These are phyloP conservation scores for Lepidochitona cinerea DNA, from an alignment of 2,888 invertebrate genomes.

Conservation along the genomic window DNA sequence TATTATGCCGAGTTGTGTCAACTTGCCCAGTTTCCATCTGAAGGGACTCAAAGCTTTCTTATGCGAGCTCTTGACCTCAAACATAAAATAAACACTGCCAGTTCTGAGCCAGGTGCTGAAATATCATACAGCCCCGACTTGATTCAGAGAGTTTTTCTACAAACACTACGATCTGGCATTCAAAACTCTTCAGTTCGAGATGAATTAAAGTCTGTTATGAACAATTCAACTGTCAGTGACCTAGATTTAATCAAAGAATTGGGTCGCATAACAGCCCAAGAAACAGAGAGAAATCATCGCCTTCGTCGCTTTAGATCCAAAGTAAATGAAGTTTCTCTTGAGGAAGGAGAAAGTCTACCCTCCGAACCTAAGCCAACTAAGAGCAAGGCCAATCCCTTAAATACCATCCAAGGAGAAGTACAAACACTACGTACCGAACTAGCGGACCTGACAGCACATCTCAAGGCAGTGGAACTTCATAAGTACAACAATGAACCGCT, in stretches of 20 bases:
- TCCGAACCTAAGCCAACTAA: neutral
- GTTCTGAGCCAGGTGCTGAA: slow-evolving; percentile 6
- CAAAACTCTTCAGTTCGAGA: neutral
- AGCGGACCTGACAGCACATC: neutral
- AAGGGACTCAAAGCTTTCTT: slow-evolving; percentile 9
- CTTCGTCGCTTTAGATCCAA: neutral
- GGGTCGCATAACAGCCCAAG: neutral
- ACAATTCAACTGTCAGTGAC: neutral
- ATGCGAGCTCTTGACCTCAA: slow-evolving; percentile 12
- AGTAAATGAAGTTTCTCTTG: neutral
- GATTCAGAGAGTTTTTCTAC: slow-evolving; percentile 9
- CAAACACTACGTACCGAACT: neutral
- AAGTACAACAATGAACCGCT: too few species aligned
- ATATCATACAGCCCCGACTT: slow-evolving; percentile 10
- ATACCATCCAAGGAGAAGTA: neutral
- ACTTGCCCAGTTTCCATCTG: too few species aligned
- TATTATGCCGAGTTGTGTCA: too few species aligned
- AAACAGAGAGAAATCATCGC: slow-evolving; percentile 2
- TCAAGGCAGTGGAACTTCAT: too few species aligned
- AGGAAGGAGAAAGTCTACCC: neutral
- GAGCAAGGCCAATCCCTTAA: neutral
- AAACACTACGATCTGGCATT: slow-evolving; percentile 8
- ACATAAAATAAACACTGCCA: slow-evolving; percentile 9
- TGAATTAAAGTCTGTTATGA: slow-evolving; percentile 5
- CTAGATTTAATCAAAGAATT: slow-evolving; percentile 10